Base-by-base conservation (phyloP, 2,113 vertebrate species). In the Cynoglossus semilaevis region DNA sequence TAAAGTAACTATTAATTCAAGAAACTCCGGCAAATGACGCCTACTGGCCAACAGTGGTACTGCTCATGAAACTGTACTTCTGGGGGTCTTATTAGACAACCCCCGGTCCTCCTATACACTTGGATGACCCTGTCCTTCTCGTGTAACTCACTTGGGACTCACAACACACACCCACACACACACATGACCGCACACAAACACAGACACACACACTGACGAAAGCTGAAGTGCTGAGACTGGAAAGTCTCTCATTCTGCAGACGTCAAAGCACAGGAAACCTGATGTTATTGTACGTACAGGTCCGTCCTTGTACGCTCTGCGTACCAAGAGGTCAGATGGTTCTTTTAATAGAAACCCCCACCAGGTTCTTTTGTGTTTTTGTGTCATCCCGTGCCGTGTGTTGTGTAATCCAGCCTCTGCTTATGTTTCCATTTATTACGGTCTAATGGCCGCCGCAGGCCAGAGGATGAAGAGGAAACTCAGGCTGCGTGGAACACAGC, bases 401-500 rank as follows among this genome's bases (percentile, higher is more conserved):
- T 51, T 15, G 22, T 50, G 15, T 41, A 14, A 13, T 11, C 14
- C 11, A 13, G 10, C 14, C n/a, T 46, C 15, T 15, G 35, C 11
- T 29, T 17, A 18, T 48, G 46, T 49, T 15, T 62, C 37, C 56
- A 52, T 53, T 41, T 13, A 41, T 14, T 12, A 14, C 4, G 38
- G 41, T 15, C 52, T 72, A 72, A 63, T 58, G 57, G 58, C 0
- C 16, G 54, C 72, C 54, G 44, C 16, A 36, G 49, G 74, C 62
- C 43, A 56, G 22, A 60, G 11, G 5, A 49, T 9, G 40, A 58
- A 37, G 1, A 2, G 36, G 8, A 29, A 40, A 16, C n/a, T n/a
- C n/a, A 63, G 49, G 5, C 43, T 4, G 22, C 22, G 22, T 29
- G 22, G 22, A 29, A 29, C 22, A 29, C 22, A 29, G 22, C 2